phyloP scores from a whole-genome alignment of 2,888 invertebrate species.

The Didymodactylos carnosus region DNA sequence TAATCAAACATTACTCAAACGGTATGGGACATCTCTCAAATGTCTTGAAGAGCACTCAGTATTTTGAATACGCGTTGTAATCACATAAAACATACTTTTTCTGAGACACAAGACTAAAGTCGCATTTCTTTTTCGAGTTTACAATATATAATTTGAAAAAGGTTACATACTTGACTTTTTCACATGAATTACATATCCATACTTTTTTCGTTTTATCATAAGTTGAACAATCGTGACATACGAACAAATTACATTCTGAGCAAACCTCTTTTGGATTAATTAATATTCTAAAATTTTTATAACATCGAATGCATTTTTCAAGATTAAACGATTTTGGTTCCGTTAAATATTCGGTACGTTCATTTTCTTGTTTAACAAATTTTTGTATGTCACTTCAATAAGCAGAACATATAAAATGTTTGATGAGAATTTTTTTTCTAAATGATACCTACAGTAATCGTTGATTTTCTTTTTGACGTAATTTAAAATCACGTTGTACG shows the following conservation, averaged over 20 bases:
- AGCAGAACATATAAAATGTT: background rate
- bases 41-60: no score
- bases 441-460: constrained; percentile 21
- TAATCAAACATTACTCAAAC: no score
- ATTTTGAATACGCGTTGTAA: no score
- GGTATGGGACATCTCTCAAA: no score
- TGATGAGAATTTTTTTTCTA: background rate
- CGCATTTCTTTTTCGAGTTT: no score
- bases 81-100: no score
- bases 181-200: constrained; percentile 28
- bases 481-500: constrained; percentile 28
- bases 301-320: constrained; percentile 28
- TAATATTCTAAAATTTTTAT: constrained; percentile 25
- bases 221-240: constrained; percentile 29
- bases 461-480: constrained; percentile 25
- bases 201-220: constrained; percentile 22
- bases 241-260: constrained; percentile 23
- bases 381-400: constrained; percentile 24
- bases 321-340: constrained; percentile 24
- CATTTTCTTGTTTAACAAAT: constrained; percentile 22
- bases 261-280: constrained; percentile 30
- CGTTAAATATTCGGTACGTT: constrained; percentile 20
- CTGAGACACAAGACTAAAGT: no score
- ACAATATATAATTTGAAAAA: no score
- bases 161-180: constrained; percentile 29